Evolutionary conservation across 2,888 invertebrate species (phyloP).

Genomic region (Cremastobaeus sp.): DNA sequence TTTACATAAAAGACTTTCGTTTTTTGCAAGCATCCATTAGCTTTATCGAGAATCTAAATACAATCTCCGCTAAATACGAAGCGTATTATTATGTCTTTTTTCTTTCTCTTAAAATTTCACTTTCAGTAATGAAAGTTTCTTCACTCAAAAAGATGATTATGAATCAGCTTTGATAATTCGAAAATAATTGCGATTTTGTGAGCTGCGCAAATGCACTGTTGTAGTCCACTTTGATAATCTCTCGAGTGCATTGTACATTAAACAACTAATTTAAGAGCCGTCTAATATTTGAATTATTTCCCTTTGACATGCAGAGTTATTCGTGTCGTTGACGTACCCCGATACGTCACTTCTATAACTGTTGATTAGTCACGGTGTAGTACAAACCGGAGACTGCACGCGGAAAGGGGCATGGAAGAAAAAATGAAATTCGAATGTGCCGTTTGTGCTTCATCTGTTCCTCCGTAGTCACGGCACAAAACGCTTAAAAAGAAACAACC

Average conservation of each 20-base stretch:
- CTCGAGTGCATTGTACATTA: neutral
- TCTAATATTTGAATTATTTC: conserved; percentile 20
- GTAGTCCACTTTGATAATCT: too few species aligned
- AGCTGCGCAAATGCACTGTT: too few species aligned
- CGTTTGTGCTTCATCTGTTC: conserved; percentile 58
- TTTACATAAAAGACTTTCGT: too few species aligned
- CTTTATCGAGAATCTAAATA: too few species aligned
- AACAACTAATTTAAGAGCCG: neutral
- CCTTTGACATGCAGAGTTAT: conserved; percentile 22
- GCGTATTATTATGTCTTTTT: too few species aligned
- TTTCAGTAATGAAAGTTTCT: too few species aligned
- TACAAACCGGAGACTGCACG: conserved; percentile 7
- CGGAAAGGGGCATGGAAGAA: neutral
- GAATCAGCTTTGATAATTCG: too few species aligned
- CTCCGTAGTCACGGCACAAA: conserved; percentile 44
- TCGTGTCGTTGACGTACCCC: conserved; percentile 17
- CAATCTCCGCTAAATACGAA: too few species aligned
- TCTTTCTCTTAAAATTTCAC: too few species aligned
- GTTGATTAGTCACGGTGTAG: conserved; percentile 41
- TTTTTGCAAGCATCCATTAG: too few species aligned
- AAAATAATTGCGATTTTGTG: too few species aligned
- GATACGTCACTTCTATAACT: conserved; percentile 35
- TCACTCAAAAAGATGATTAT: too few species aligned
- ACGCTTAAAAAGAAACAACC: conserved; percentile 56
- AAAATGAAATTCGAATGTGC: conserved; percentile 40